phyloP scores from a whole-genome alignment of 2,888 invertebrate genomes.

The Drosophila pseudotalamancana region DNA sequence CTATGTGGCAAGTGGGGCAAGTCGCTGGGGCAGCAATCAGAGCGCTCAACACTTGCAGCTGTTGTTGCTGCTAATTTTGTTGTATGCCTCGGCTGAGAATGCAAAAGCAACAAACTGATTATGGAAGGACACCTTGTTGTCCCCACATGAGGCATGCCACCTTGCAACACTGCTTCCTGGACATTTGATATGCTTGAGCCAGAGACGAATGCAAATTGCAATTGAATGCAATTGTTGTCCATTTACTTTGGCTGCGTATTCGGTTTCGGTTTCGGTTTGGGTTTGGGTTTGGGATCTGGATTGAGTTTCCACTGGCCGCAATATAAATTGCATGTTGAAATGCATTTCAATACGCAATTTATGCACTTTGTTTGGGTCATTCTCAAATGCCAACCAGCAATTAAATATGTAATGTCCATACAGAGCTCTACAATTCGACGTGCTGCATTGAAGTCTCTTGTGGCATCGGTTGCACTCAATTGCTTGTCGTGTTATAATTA shows the following conservation, averaged over 20 bases:
- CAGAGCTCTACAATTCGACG: neutral
- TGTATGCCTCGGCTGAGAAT: slow-evolving; percentile 33
- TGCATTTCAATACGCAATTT: slow-evolving; percentile 42
- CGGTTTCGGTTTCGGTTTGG: slow-evolving; percentile 24
- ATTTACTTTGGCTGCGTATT: slow-evolving; percentile 21
- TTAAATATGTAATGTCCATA: slow-evolving; percentile 25
- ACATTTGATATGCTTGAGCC: slow-evolving; percentile 31
- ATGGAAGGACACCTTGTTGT: neutral
- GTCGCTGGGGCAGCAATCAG: slow-evolving; percentile 59
- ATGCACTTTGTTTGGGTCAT: slow-evolving; percentile 30
- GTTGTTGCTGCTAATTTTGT: slow-evolving; percentile 63
- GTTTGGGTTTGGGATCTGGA: slow-evolving; percentile 12
- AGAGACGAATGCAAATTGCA: slow-evolving; percentile 29
- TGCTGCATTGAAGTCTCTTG: slow-evolving; percentile 26
- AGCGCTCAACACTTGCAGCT: slow-evolving; percentile 68
- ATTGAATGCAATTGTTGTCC: slow-evolving; percentile 34
- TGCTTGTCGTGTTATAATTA: slow-evolving; percentile 41
- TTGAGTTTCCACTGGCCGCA: slow-evolving; percentile 38
- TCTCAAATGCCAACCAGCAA: slow-evolving; percentile 8
- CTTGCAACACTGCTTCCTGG: slow-evolving; percentile 23
- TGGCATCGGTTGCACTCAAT: slow-evolving; percentile 39
- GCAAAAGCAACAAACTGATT: neutral
- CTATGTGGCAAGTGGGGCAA: neutral
- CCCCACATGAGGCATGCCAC: slow-evolving; percentile 7
- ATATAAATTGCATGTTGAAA: slow-evolving; percentile 66